Evolutionary conservation across 2,888 invertebrate species (phyloP), one percentile per base, ranked within the genome.

Genomic region (Idaea straminata): DNA sequence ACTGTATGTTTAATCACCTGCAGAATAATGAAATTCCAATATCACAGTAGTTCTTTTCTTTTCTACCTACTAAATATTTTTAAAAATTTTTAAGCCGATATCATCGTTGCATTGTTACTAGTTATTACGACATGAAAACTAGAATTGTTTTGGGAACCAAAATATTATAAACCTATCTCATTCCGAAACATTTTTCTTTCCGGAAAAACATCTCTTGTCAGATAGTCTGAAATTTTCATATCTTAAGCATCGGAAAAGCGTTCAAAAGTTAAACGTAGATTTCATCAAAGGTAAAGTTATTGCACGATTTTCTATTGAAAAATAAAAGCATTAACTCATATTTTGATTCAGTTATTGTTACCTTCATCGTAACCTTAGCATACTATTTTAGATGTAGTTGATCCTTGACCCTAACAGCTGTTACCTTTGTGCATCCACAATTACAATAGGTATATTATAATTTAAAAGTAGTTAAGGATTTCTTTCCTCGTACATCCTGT

Each of bases 391-490:
- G 66, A 61, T 57, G 13, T n/a, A 35, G 7, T 13, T 13, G 10
- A 63, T 64, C 76, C 77, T 73, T 76, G 79, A 73, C 72, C 69
- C 65, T 57, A 64, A 61, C 61, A 61, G 36, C 68, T 69, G 66
- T 61, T 38, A 67, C 69, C 74, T 73, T 70, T 74, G 71, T 67
- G 66, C 63, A 62, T 76, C 72, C 73, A 74, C 75, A 69, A 74
- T 73, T 80, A 80, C 79, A 77, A 72, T 68, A 47, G 47, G 47
- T 47, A 47, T 47, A 47, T 7, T 25, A 70, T 74, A 71, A 80
- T 80, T 80, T 80, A 80, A 78, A 79, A 82, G 78, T 73, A 77
- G 74, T 72, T 68, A 66, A 69, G 66, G 71, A 71, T 66, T 65
- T 73, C 73, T 81, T 78, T 74, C 78, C 81, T 78, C 71, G 70